Evolutionary conservation across 2,797 vertebrate genomes (phyloP).

Genomic region (Lophotriccus pileatus): DNA sequence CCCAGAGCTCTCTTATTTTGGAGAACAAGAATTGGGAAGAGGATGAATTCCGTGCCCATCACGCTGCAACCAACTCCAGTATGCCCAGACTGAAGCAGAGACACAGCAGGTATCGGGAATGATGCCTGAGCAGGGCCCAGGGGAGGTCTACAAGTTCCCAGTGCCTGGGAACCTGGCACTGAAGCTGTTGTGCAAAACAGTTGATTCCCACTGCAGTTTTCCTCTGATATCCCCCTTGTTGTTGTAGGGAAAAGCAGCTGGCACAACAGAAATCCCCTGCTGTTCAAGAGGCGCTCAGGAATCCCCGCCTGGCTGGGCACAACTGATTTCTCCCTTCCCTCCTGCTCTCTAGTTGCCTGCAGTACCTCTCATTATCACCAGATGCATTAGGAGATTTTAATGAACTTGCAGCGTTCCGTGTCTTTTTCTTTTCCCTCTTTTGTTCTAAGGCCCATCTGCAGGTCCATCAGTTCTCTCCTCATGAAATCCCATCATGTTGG

Average conservation of each 20-base stretch:
- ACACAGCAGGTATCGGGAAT: conserved; percentile 73
- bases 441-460: neutral
- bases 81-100: conserved; percentile 73
- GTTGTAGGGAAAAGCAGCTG: conserved; percentile 76
- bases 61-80: conserved; percentile 74
- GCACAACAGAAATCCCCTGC: conserved; percentile 72
- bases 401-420: neutral
- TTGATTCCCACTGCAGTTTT: neutral
- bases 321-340: neutral
- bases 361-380: neutral
- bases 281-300: conserved; percentile 75
- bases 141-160: too few species aligned
- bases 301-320: conserved; percentile 61
- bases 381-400: neutral
- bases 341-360: neutral
- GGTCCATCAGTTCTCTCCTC: neutral
- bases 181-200: neutral
- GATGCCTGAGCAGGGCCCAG: neutral
- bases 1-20: conserved; percentile 76
- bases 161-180: too few species aligned
- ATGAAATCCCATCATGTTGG: neutral
- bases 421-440: neutral
- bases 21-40: conserved; percentile 75
- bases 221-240: neutral
- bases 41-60: conserved; percentile 69